These are phyloP conservation scores for Phortica okadai DNA, from an alignment of 2,888 invertebrate genomes.

Conservation along the genomic window DNA sequence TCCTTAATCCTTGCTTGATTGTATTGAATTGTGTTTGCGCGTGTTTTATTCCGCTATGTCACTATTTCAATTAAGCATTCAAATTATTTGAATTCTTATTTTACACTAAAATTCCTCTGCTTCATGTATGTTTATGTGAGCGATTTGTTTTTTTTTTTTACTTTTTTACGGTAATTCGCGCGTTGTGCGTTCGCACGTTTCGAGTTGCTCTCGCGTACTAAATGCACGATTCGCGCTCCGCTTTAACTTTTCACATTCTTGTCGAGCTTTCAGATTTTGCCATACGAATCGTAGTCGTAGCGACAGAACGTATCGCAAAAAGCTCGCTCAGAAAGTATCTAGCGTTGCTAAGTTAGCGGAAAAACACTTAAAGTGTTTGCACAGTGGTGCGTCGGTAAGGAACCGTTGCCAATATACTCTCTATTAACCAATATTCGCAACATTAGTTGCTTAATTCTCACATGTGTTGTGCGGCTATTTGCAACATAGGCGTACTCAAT, in stretches of 20 bases:
- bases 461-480: too few relatives aligned
- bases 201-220: not conserved
- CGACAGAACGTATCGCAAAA: not conserved
- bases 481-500: too few relatives aligned
- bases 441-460: too few relatives aligned
- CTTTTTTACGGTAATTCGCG: not conserved
- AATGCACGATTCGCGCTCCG: not conserved
- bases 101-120: too few relatives aligned
- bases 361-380: not conserved
- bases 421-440: too few relatives aligned
- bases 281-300: not conserved
- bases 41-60: too few relatives aligned
- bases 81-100: too few relatives aligned
- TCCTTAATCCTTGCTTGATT: not conserved
- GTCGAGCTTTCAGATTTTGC: not conserved
- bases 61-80: too few relatives aligned
- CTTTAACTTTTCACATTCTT: not conserved
- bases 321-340: not conserved
- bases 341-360: not conserved
- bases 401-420: too few relatives aligned
- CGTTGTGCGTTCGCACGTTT: not conserved
- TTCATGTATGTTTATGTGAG: too few relatives aligned
- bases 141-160: not conserved
- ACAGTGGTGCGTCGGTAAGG: not conserved
- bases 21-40: too few relatives aligned